A percentile compares a stretch with the other conserved stretches of the same genome.
These are phyloP conservation scores for Drosophila robusta DNA, from an alignment of 2,888 invertebrate genomes.

Conservation along the genomic window DNA sequence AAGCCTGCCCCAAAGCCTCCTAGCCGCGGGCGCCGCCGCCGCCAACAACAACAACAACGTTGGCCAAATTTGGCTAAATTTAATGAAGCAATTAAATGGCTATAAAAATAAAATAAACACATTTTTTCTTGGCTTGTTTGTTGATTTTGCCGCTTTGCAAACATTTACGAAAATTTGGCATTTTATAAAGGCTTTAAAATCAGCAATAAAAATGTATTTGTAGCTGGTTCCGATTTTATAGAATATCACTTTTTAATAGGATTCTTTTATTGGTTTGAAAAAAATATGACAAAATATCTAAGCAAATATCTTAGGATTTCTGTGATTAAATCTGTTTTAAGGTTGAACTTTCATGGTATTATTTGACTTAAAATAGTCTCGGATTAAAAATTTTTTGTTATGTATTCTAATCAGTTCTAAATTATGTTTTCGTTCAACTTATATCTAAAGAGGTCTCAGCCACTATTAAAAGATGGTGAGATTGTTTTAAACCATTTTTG, in stretches of 20 bases:
- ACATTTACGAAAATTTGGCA: slow-evolving; percentile 15
- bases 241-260: background rate
- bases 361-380: too few relatives aligned
- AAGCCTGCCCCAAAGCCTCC: slow-evolving; percentile 49
- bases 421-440: too few relatives aligned
- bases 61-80: slow-evolving; percentile 82
- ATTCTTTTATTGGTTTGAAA: background rate
- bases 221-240: background rate
- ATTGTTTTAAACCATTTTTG: too few relatives aligned
- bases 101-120: slow-evolving; percentile 54
- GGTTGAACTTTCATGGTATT: background rate
- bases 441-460: too few relatives aligned
- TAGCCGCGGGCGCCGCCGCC: slow-evolving; percentile 38
- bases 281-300: background rate
- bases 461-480: too few relatives aligned
- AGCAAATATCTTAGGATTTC: too few relatives aligned
- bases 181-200: slow-evolving; percentile 15
- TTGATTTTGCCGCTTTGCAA: slow-evolving; percentile 53
- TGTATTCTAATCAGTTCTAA: too few relatives aligned
- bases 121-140: slow-evolving; percentile 26
- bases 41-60: slow-evolving; percentile 34
- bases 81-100: slow-evolving; percentile 83
- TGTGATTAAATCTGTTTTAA: background rate
- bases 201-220: slow-evolving; percentile 14
- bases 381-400: too few relatives aligned